Conservation (phyloP, 1,140 invertebrate genomes). For the Reticulitermes speratus region DNA sequence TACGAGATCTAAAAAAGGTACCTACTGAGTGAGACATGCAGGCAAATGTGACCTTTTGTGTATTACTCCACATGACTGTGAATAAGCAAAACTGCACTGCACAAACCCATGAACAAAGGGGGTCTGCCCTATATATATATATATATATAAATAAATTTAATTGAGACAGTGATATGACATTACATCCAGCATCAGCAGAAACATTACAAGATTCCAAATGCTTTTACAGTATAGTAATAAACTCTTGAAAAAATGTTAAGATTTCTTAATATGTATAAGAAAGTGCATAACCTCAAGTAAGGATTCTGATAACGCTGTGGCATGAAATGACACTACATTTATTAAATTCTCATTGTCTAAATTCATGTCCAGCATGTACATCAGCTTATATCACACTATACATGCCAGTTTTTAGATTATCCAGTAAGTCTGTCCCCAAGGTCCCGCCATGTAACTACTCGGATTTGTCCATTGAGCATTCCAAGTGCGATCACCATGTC, state of each 20-base stretch:
- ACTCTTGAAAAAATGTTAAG: neutral
- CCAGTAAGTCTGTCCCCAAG: neutral
- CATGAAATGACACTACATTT: neutral
- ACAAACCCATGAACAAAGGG: too few relatives aligned
- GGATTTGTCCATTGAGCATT: constrained; percentile 3
- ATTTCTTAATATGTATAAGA: neutral
- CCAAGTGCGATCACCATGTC: constrained; percentile 20
- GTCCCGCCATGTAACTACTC: constrained; percentile 9
- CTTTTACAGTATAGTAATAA: neutral
- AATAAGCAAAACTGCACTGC: too few relatives aligned
- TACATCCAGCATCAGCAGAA: neutral
- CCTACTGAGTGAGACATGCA: too few relatives aligned
- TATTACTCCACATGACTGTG: too few relatives aligned
- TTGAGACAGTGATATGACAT: neutral
- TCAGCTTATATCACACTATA: neutral
- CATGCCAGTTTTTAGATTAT: neutral
- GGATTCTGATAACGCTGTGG: neutral
- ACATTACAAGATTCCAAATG: neutral
- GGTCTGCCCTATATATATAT: too few relatives aligned
- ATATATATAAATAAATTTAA: too few relatives aligned
- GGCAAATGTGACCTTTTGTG: too few relatives aligned
- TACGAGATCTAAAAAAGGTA: too few relatives aligned
- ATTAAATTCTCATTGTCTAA: neutral
- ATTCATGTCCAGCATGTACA: neutral
- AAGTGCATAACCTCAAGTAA: neutral